These are phyloP conservation scores for Toxotes chatareus DNA, from an alignment of 2,113 vertebrate genomes.

Conservation along the genomic window DNA sequence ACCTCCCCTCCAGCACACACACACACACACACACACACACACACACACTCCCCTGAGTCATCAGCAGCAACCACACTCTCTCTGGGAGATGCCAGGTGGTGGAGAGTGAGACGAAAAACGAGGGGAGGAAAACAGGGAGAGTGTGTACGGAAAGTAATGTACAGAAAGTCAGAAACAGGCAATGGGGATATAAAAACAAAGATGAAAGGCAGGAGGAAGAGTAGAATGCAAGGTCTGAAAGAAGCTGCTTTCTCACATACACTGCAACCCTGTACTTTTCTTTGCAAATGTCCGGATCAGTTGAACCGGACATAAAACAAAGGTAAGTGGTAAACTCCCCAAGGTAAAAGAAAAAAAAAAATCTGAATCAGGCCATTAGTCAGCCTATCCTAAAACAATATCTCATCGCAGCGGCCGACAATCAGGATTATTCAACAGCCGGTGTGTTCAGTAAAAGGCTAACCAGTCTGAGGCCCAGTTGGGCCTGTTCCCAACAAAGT, in stretches of 20 bases:
- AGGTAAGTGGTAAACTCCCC: too few species aligned
- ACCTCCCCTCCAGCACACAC: conserved; percentile 18
- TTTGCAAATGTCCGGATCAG: too few species aligned
- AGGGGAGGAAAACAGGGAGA: not conserved
- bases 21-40: conserved; percentile 15
- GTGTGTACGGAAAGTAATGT: not conserved
- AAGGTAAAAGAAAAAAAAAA: too few species aligned
- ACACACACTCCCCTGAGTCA: conserved; percentile 51
- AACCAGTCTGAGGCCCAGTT: too few species aligned
- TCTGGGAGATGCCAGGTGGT: conserved; percentile 43
- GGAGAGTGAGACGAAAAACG: conserved; percentile 15
- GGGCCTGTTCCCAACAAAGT: not conserved
- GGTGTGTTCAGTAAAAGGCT: too few species aligned
- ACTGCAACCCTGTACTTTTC: too few species aligned
- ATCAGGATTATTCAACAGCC: not conserved
- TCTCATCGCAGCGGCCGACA: too few species aligned
- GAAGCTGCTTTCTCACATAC: too few species aligned
- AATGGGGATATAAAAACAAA: not conserved
- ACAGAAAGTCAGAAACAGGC: not conserved
- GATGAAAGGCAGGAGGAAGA: not conserved
- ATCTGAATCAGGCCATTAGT: too few species aligned
- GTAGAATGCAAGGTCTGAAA: not conserved
- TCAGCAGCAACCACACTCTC: conserved; percentile 43
- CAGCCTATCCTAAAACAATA: too few species aligned
- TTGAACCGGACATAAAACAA: too few species aligned